Conservation (phyloP, 2,888 invertebrate species). For the Platycheirus albimanus region DNA sequence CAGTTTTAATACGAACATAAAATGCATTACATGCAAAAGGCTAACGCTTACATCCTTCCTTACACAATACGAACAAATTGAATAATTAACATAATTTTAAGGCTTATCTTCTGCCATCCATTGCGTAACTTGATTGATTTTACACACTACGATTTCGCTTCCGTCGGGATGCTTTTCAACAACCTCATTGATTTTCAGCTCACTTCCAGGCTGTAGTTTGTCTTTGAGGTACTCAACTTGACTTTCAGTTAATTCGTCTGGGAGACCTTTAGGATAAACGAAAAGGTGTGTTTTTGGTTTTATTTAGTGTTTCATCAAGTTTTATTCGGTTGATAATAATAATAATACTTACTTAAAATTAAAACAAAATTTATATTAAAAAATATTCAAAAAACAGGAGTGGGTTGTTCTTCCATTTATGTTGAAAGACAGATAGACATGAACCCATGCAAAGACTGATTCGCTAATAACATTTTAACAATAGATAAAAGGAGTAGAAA, state of each 20-base stretch:
- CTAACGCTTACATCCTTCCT: constrained; percentile 2
- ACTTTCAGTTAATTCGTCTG: constrained; percentile 19
- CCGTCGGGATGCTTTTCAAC: constrained; percentile 46
- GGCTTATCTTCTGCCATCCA: constrained; percentile 25
- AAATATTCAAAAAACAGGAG: no score
- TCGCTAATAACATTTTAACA: no score
- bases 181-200: constrained; percentile 44
- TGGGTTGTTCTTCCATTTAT: no score
- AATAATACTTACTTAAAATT: no score
- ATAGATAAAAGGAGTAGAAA: no score
- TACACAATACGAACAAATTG: background rate
- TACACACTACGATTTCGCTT: constrained; percentile 30
- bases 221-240: constrained; percentile 9
- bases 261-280: constrained; percentile 17
- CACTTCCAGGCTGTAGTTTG: constrained; percentile 31
- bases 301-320: no score
- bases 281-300: background rate
- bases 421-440: no score
- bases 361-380: no score
- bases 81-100: background rate
- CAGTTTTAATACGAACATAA: constrained; percentile 14
- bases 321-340: no score
- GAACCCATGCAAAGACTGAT: no score
- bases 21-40: constrained; percentile 27
- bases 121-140: constrained; percentile 39